Conservation (phyloP, 2,113 vertebrate species). For the Macrotis lagotis region DNA sequence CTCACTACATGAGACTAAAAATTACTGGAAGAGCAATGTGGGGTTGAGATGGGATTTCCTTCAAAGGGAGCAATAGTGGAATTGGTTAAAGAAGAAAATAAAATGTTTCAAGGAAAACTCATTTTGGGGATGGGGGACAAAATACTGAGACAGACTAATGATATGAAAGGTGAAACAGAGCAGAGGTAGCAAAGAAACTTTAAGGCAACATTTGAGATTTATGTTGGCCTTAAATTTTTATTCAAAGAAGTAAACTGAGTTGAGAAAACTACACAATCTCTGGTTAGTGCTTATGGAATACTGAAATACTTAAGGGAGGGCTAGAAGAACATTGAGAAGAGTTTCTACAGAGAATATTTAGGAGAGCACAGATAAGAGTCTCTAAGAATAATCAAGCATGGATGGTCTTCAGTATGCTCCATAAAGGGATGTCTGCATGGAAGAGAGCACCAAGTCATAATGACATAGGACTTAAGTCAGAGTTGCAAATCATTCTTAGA, state of each 20-base stretch:
- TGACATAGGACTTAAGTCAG: background rate
- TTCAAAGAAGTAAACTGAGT: background rate
- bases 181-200: background rate
- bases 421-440: background rate
- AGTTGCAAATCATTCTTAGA: background rate
- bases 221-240: background rate
- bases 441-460: background rate
- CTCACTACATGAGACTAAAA: background rate
- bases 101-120: background rate
- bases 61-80: background rate
- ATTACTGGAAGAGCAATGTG: background rate
- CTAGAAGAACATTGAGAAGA: background rate
- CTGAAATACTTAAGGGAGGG: background rate
- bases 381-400: background rate
- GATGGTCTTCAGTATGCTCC: background rate
- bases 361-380: background rate
- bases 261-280: background rate
- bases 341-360: background rate
- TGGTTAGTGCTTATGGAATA: background rate
- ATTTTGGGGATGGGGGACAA: background rate
- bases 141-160: background rate
- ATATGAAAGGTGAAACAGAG: background rate
- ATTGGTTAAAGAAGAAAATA: background rate
- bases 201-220: background rate
- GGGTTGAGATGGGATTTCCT: background rate